A percentile compares a stretch with the other conserved stretches of the same genome.
These are phyloP conservation scores for Podabrus alpinus DNA, from an alignment of 2,888 invertebrate species.

Conservation along the genomic window DNA sequence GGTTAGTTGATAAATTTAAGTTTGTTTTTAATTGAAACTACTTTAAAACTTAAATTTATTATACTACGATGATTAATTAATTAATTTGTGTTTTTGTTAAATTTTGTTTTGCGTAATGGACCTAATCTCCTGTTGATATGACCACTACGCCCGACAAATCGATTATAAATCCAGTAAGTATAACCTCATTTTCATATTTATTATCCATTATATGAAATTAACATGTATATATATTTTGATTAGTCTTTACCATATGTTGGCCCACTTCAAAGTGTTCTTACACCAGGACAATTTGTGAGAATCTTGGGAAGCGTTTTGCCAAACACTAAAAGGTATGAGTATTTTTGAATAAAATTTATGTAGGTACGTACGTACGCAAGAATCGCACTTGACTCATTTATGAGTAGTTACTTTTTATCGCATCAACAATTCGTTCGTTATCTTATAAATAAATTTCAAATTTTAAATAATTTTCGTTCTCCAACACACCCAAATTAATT, in stretches of 20 bases:
- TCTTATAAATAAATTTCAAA: background rate
- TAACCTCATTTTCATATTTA: background rate
- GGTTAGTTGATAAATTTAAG: background rate
- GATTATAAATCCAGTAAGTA: slow-evolving; percentile 12
- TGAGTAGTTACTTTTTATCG: background rate
- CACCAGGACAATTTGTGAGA: slow-evolving; percentile 10
- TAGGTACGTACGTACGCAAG: too few species aligned
- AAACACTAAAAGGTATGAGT: slow-evolving; percentile 5
- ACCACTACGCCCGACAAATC: background rate
- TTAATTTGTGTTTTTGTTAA: background rate
- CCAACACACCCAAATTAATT: background rate
- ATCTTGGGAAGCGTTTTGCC: slow-evolving; percentile 4
- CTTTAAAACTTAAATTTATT: background rate
- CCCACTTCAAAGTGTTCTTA: background rate
- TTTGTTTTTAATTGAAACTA: background rate
- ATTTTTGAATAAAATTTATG: background rate
- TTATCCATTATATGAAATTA: background rate
- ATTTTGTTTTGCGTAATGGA: background rate
- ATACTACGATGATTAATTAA: background rate
- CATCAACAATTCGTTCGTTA: background rate
- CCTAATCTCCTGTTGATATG: background rate
- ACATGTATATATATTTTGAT: slow-evolving; percentile 50
- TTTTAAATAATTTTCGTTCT: background rate
- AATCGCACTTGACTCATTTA: background rate
- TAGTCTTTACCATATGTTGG: slow-evolving; percentile 14